Conservation (phyloP, 2,888 invertebrate species). For the Nineta flava region DNA sequence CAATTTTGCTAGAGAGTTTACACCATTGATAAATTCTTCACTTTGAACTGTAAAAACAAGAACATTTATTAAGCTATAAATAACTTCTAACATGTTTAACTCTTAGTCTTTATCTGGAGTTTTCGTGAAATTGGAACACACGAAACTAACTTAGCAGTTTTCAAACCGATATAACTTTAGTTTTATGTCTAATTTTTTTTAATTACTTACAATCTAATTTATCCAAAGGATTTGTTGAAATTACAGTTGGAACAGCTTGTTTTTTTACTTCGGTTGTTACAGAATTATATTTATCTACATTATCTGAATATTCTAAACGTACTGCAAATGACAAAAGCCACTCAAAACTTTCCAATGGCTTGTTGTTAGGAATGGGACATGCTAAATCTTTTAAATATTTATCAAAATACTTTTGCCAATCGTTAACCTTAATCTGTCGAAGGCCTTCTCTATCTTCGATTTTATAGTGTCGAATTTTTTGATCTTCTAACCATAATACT, state of each 20-base stretch:
- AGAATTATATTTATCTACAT: slow-evolving; percentile 53
- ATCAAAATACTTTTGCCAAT: slow-evolving; percentile 57
- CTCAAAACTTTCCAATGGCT: slow-evolving; percentile 53
- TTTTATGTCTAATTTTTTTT: no score
- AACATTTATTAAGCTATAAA: no score
- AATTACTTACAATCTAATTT: slow-evolving; percentile 67
- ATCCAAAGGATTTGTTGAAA: slow-evolving; percentile 69
- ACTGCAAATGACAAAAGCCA: slow-evolving; percentile 79
- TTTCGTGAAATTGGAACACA: no score
- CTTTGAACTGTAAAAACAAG: slow-evolving; percentile 48
- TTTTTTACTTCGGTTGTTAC: slow-evolving; percentile 45
- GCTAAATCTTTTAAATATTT: slow-evolving; percentile 60
- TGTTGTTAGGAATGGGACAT: slow-evolving; percentile 46
- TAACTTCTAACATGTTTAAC: no score
- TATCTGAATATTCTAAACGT: slow-evolving; percentile 66
- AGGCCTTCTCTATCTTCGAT: slow-evolving; percentile 63
- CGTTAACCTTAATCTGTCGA: slow-evolving; percentile 43
- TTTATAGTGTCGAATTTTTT: slow-evolving; percentile 77
- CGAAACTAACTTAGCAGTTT: no score
- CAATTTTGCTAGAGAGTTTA: slow-evolving; percentile 59
- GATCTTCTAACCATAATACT: slow-evolving; percentile 84
- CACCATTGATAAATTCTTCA: slow-evolving; percentile 68
- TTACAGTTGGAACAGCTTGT: slow-evolving; percentile 50
- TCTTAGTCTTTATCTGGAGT: no score
- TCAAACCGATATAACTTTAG: no score